Conservation (phyloP, 2,888 invertebrate genomes). For the Hirtodrosophila confusa region DNA sequence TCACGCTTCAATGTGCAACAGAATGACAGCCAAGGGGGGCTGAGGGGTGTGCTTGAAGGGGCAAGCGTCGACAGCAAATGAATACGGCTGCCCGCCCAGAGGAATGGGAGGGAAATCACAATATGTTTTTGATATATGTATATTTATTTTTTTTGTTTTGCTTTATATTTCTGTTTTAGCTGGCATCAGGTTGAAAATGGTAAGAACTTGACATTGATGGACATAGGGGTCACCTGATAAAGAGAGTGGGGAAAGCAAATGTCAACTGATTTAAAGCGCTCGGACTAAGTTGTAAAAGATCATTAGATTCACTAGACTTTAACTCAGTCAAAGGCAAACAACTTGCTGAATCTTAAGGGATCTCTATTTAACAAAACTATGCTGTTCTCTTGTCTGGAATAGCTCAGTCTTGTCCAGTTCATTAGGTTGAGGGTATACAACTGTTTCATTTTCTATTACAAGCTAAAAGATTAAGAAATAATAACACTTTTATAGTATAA, state of each 20-base stretch:
- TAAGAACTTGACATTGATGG: slow-evolving; percentile 39
- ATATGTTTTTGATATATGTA: slow-evolving; percentile 53
- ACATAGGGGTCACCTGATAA: slow-evolving; percentile 31
- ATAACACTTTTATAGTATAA: too few relatives aligned
- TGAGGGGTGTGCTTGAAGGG: slow-evolving; percentile 25
- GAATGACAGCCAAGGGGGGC: slow-evolving; percentile 39
- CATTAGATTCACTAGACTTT: too few relatives aligned
- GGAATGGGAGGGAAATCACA: slow-evolving; percentile 36
- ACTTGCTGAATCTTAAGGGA: too few relatives aligned
- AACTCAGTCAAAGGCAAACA: too few relatives aligned
- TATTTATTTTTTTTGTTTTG: slow-evolving; percentile 1
- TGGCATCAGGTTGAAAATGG: slow-evolving; percentile 10
- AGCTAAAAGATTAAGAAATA: too few relatives aligned
- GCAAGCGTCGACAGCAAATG: slow-evolving; percentile 51
- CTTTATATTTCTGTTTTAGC: slow-evolving; percentile 20
- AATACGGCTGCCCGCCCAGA: slow-evolving; percentile 51
- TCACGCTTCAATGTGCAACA: slow-evolving; percentile 80
- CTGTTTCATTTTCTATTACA: too few relatives aligned
- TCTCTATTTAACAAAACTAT: too few relatives aligned
- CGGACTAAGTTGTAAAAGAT: slow-evolving; percentile 4
- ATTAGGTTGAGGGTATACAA: too few relatives aligned
- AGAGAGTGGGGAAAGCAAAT: slow-evolving; percentile 1
- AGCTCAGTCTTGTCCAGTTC: too few relatives aligned
- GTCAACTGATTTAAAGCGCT: neutral
- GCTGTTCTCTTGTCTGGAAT: too few relatives aligned